Evolutionary conservation across 2,888 invertebrate genomes (phyloP).

Genomic region (Diaperis boleti): DNA sequence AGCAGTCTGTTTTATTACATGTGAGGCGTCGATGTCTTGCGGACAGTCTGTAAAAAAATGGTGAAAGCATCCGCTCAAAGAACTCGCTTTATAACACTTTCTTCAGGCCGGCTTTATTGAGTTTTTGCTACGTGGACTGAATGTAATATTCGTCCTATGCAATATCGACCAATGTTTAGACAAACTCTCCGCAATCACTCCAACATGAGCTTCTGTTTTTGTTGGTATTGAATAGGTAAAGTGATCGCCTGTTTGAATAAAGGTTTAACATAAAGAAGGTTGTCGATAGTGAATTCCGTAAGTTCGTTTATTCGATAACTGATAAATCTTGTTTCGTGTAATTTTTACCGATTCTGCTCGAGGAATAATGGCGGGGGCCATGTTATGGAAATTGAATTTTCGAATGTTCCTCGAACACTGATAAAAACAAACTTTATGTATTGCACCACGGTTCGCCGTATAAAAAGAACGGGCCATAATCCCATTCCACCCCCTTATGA

Average conservation of each 20-base stretch:
- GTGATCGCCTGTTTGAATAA: slow-evolving; percentile 46
- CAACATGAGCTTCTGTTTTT: background rate
- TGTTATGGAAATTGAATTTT: slow-evolving; percentile 43
- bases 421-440: slow-evolving; percentile 44
- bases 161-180: slow-evolving; percentile 32
- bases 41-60: slow-evolving; percentile 39
- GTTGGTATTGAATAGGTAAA: too few relatives aligned
- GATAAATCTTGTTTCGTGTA: slow-evolving; percentile 45
- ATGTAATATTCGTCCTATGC: slow-evolving; percentile 37
- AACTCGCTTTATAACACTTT: slow-evolving; percentile 38
- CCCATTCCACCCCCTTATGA: slow-evolving; percentile 53
- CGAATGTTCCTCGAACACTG: slow-evolving; percentile 37
- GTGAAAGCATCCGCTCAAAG: slow-evolving; percentile 20
- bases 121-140: slow-evolving; percentile 44
- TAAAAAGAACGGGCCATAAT: slow-evolving; percentile 50
- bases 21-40: slow-evolving; percentile 36
- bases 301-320: slow-evolving; percentile 46
- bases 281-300: slow-evolving; percentile 41
- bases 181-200: background rate
- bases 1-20: slow-evolving; percentile 37
- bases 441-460: slow-evolving; percentile 41
- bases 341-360: slow-evolving; percentile 40
- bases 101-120: slow-evolving; percentile 39
- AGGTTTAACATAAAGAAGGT: too few relatives aligned
- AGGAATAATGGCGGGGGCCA: slow-evolving; percentile 34